Conservation (phyloP, 1,140 invertebrate genomes). For the Diorhabda carinulata region DNA sequence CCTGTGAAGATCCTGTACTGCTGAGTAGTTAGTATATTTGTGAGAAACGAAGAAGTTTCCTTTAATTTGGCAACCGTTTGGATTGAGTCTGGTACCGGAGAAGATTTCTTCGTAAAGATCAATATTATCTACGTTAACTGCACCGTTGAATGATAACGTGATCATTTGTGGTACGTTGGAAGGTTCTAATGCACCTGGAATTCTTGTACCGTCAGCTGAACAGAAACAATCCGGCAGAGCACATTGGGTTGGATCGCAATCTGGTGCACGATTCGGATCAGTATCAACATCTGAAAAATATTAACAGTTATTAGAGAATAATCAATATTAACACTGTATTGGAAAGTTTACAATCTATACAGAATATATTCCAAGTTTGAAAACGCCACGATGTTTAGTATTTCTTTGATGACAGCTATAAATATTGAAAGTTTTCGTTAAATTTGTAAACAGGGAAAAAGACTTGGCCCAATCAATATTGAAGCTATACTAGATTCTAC, state of each 20-base stretch:
- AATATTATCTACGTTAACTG: constrained; percentile 91
- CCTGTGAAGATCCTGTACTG: constrained; percentile 86
- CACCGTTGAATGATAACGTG: constrained; percentile 90
- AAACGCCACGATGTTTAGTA: too few species aligned
- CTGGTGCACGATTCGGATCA: constrained; percentile 83
- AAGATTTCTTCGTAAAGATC: constrained; percentile 89
- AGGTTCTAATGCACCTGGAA: constrained; percentile 77
- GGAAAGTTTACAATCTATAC: too few species aligned
- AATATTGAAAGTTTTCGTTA: too few species aligned
- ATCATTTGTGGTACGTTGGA: constrained; percentile 91
- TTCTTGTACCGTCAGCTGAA: constrained; percentile 86
- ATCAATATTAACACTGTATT: too few species aligned
- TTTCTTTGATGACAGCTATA: too few species aligned
- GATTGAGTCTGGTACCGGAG: constrained; percentile 79
- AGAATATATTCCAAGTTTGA: too few species aligned
- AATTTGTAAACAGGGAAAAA: too few species aligned
- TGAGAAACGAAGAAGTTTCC: constrained; percentile 95
- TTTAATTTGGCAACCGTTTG: constrained; percentile 90
- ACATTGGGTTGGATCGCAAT: constrained; percentile 86
- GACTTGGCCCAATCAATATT: too few species aligned
- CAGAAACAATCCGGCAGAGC: constrained; percentile 90
- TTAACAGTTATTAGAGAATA: background rate
- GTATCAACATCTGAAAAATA: constrained; percentile 70
- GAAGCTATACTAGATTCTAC: too few species aligned
- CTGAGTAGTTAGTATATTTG: constrained; percentile 94